Conservation (phyloP, 2,888 invertebrate species). For the Ophioninae sp. region DNA sequence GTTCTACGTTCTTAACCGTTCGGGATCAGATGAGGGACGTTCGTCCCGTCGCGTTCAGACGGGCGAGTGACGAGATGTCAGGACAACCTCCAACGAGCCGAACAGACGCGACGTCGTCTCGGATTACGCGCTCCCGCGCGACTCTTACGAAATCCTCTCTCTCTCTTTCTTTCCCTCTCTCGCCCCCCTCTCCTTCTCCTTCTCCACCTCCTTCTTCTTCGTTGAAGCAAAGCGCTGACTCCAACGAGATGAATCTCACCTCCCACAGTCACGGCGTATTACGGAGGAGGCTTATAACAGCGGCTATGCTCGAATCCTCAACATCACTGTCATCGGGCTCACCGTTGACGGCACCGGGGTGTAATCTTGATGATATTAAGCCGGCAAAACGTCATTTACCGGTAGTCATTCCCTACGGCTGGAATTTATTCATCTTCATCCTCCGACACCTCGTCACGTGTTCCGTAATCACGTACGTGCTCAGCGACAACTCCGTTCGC, state of each 20-base stretch:
- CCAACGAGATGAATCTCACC: constrained; percentile 58
- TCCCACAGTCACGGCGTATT: constrained; percentile 48
- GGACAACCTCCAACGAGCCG: constrained; percentile 69
- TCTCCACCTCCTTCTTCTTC: background rate
- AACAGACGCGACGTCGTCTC: constrained; percentile 74
- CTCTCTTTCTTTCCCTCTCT: constrained; percentile 7
- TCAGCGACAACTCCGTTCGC: too few relatives aligned
- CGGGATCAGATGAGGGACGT: constrained; percentile 76
- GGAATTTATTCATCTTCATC: constrained; percentile 27
- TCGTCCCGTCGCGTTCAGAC: constrained; percentile 75
- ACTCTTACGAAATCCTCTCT: constrained; percentile 69
- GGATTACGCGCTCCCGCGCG: constrained; percentile 70
- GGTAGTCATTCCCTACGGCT: constrained; percentile 9
- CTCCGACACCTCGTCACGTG: background rate
- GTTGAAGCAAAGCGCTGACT: constrained; percentile 45
- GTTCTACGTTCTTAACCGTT: constrained; percentile 41
- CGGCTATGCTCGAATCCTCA: constrained; percentile 19
- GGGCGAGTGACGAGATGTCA: constrained; percentile 77
- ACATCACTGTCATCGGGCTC: constrained; percentile 36
- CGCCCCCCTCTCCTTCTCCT: constrained; percentile 5
- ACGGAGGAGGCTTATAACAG: constrained; percentile 32
- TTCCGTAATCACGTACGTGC: background rate
- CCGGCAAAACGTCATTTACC: constrained; percentile 25
- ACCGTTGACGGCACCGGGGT: constrained; percentile 26
- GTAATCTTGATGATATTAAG: constrained; percentile 40